These are phyloP conservation scores for Ploceus nigricollis DNA, from an alignment of 2,113 vertebrate genomes.

Conservation along the genomic window DNA sequence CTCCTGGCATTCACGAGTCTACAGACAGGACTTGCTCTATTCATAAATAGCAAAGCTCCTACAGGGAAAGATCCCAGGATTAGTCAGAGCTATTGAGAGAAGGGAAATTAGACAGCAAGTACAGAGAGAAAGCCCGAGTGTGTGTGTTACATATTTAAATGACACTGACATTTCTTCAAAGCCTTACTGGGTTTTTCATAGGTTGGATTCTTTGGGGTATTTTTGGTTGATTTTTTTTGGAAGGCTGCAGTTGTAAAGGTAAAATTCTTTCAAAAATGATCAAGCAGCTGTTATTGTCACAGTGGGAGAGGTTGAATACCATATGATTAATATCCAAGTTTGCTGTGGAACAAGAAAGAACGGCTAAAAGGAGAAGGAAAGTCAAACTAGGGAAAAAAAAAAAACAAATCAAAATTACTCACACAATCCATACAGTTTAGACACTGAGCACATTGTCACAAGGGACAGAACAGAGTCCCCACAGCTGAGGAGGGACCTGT, in stretches of 20 bases:
- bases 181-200: not conserved
- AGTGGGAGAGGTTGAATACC: not conserved
- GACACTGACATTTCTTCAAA: not conserved
- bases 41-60: constrained; percentile 27
- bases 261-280: not conserved
- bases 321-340: not conserved
- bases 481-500: not conserved
- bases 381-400: not conserved
- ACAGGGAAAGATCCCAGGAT: not conserved
- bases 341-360: not conserved
- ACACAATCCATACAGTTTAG: not conserved
- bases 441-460: not conserved
- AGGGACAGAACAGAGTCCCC: not conserved
- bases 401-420: fast-evolving
- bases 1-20: not conserved
- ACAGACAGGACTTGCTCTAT: constrained; percentile 8
- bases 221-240: not conserved
- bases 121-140: not conserved
- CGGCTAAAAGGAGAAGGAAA: not conserved
- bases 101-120: constrained; percentile 30
- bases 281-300: not conserved
- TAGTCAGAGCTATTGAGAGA: constrained; percentile 35
- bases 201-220: not conserved
- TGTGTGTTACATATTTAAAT: not conserved
- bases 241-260: not conserved